Evolutionary conservation across 1,140 invertebrate species (phyloP), one percentile per base, ranked within the genome.

Genomic region (Heliconius himera): DNA sequence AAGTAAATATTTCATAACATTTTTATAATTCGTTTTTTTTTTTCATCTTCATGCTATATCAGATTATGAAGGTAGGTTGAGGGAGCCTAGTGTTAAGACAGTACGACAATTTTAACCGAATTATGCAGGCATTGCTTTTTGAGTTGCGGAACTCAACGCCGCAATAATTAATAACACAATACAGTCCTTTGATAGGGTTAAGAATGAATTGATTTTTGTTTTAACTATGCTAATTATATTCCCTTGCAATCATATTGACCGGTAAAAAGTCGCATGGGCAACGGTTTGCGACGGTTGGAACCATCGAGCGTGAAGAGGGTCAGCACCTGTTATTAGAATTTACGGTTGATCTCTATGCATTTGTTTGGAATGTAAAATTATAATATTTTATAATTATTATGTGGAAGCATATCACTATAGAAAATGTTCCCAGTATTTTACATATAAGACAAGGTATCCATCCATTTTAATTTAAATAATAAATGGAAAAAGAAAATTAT

Each of bases 271-370:
- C 72, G 74, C 79, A 78, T 76, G 78, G 60, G 85, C 79, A 84
- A 87, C 89, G 87, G 90, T 89, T 90, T 84, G 49, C 83, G 88
- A 88, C 91, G 90, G 91, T 90, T 91, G 87, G 75, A 84, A 74
- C 73, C 89, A 90, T 80, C 70, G 73, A 91, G 77, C 91, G 91
- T 91, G 89, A 93, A 91, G 83, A 84, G 82, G 78, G 66, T 46
- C 83, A 73, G 77, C 91, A 91, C 87, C 90, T 90, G 91, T 92
- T 88, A 84, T 88, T 87, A 84, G 16, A 77, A 71, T 41, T 75
- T 49, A 79, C 66, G 22, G 38, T 77, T 71, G 41, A 72, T 76
- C 74, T 76, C 60, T 29, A 76, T 66, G 26, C 60, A 29, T 66
- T 66, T 66, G 60, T 66, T 66, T 26, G 13, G 1, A 66, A 66